A percentile compares a stretch with the other conserved stretches of the same genome.
Conservation (phyloP, 2,113 vertebrate genomes). For the Aphyosemion australe region DNA sequence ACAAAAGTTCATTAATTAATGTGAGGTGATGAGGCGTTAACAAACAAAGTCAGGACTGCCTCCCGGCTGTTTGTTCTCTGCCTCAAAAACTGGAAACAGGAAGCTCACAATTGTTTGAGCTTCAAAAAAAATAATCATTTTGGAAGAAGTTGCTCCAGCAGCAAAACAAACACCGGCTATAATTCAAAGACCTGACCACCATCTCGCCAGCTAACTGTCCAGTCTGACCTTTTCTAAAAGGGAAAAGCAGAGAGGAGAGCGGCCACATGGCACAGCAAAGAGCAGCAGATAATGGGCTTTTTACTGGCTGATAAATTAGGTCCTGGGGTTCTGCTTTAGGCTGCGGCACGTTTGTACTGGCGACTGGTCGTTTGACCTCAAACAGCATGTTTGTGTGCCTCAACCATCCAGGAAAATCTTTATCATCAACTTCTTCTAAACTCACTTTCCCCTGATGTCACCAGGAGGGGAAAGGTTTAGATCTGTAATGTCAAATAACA, state of each 20-base stretch:
- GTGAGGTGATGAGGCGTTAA: background rate
- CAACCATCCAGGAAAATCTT: background rate
- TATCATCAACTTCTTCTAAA: background rate
- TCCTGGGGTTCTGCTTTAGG: slow-evolving; percentile 17
- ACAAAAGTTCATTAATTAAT: background rate
- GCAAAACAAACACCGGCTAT: slow-evolving; percentile 16
- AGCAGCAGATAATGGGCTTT: slow-evolving; percentile 31
- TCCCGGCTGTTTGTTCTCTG: slow-evolving; percentile 7
- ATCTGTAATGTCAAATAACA: background rate
- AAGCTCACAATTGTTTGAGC: background rate
- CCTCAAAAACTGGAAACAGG: slow-evolving; percentile 14
- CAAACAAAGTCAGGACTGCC: slow-evolving; percentile 3
- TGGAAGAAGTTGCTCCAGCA: slow-evolving; percentile 6
- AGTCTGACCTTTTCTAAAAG: slow-evolving; percentile 25
- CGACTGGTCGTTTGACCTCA: slow-evolving; percentile 18
- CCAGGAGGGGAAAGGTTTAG: background rate
- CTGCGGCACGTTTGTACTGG: background rate
- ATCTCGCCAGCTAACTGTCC: slow-evolving; percentile 1
- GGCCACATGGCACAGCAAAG: slow-evolving; percentile 3
- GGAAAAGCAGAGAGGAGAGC: background rate
- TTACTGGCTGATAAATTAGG: slow-evolving; percentile 19
- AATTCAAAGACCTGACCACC: slow-evolving; percentile 31
- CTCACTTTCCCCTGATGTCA: background rate
- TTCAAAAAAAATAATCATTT: background rate
- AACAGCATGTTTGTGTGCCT: background rate